These are phyloP conservation scores for Dryobotodes eremita DNA, from an alignment of 2,888 invertebrate species.

Conservation along the genomic window DNA sequence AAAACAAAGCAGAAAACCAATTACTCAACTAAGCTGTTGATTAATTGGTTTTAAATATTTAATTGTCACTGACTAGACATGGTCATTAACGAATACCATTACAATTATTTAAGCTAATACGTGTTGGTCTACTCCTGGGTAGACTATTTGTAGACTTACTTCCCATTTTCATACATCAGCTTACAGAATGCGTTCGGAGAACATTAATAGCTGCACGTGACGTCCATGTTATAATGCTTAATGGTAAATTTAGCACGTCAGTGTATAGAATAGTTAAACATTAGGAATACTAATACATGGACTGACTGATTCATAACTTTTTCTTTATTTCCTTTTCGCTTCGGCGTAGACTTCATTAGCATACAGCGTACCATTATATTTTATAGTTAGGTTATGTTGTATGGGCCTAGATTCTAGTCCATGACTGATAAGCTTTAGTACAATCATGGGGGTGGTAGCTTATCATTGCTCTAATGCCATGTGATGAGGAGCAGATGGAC, in stretches of 20 bases:
- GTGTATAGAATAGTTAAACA: slow-evolving; percentile 38
- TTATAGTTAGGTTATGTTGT: background rate
- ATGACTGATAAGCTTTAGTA: slow-evolving; percentile 24
- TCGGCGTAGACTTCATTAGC: slow-evolving; percentile 36
- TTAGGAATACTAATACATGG: slow-evolving; percentile 48
- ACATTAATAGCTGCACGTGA: slow-evolving; percentile 56
- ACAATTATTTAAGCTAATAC: slow-evolving; percentile 58
- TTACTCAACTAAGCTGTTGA: background rate
- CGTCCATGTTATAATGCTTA: slow-evolving; percentile 35
- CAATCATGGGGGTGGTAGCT: background rate
- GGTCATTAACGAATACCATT: slow-evolving; percentile 42
- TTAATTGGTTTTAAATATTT: slow-evolving; percentile 17
- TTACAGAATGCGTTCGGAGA: slow-evolving; percentile 50
- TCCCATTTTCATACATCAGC: slow-evolving; percentile 34
- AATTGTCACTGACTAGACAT: slow-evolving; percentile 14
- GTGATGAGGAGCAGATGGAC: background rate
- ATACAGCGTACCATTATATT: slow-evolving; percentile 23
- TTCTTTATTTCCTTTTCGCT: slow-evolving; percentile 57
- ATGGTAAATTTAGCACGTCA: slow-evolving; percentile 46
- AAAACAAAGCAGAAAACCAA: background rate
- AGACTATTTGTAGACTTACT: slow-evolving; percentile 33
- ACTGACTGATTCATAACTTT: slow-evolving; percentile 56
- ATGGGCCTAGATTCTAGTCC: slow-evolving; percentile 26
- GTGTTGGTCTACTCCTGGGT: slow-evolving; percentile 3
- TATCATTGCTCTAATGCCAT: background rate